Conservation (phyloP, 2,797 vertebrate genomes). For the Tenualosa ilisha region DNA sequence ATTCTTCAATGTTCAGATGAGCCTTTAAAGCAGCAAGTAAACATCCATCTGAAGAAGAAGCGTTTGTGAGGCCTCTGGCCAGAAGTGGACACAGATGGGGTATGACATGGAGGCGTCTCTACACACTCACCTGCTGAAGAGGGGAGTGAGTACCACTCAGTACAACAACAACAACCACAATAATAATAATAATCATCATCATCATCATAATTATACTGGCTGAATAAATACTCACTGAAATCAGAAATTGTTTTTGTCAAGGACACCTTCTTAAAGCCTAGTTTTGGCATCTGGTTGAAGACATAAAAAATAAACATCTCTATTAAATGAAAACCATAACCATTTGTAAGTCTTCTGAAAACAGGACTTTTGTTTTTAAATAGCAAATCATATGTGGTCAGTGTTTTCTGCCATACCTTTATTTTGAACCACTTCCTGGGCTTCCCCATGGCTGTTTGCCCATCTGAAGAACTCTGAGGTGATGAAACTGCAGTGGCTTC, state of each 20-base stretch:
- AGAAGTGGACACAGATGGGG: not conserved
- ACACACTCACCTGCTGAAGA: not conserved
- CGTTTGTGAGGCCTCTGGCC: not conserved
- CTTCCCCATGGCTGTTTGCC: not conserved
- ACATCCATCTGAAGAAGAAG: not conserved
- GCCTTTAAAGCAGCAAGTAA: not conserved
- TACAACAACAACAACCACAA: not conserved
- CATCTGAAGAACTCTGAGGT: not conserved
- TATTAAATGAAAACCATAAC: not conserved
- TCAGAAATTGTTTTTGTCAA: not conserved
- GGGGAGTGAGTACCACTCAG: not conserved
- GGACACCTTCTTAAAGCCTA: not conserved
- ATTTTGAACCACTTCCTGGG: not conserved
- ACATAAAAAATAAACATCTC: not conserved
- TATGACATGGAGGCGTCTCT: not conserved
- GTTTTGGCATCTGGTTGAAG: slow-evolving; percentile 5
- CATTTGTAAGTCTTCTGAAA: not conserved
- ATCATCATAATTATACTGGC: not conserved
- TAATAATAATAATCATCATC: not conserved
- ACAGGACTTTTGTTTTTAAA: not conserved
- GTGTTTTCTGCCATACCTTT: not conserved
- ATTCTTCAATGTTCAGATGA: not conserved
- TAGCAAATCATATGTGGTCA: not conserved
- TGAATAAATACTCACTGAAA: not conserved
- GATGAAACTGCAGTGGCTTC: not conserved